These are phyloP conservation scores for Bombus impatiens DNA, from an alignment of 1,140 invertebrate genomes.

Conservation along the genomic window DNA sequence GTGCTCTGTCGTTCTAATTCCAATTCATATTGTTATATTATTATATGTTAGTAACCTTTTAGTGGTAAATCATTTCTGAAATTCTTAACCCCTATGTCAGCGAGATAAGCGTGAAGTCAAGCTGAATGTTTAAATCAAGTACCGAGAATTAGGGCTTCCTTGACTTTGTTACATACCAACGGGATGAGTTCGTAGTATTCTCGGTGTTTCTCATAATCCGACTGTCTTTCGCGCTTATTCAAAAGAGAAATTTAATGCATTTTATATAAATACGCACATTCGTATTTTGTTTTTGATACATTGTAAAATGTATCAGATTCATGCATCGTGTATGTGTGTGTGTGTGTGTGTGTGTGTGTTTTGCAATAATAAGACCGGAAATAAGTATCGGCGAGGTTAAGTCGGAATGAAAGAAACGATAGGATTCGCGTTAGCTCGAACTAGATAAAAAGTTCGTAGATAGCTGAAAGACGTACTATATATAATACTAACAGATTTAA, in stretches of 20 bases:
- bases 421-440: background rate
- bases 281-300: background rate
- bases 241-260: background rate
- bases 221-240: background rate
- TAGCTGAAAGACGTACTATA: background rate
- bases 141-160: slow-evolving; percentile 24
- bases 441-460: background rate
- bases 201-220: background rate
- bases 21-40: background rate
- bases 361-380: slow-evolving; percentile 56
- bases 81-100: background rate
- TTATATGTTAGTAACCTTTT: background rate
- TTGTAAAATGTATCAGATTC: slow-evolving; percentile 25
- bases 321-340: accelerated
- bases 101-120: background rate
- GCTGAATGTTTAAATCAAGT: slow-evolving; percentile 23
- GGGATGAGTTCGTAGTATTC: background rate
- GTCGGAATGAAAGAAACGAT: slow-evolving; percentile 3
- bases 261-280: background rate
- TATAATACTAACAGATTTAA: background rate
- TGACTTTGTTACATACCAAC: slow-evolving; percentile 13
- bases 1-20: background rate
- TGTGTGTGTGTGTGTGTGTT: background rate
- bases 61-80: background rate
- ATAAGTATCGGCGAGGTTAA: slow-evolving; percentile 48